Evolutionary conservation across 1,140 invertebrate genomes (phyloP).

Genomic region (Penaeus japonicus): DNA sequence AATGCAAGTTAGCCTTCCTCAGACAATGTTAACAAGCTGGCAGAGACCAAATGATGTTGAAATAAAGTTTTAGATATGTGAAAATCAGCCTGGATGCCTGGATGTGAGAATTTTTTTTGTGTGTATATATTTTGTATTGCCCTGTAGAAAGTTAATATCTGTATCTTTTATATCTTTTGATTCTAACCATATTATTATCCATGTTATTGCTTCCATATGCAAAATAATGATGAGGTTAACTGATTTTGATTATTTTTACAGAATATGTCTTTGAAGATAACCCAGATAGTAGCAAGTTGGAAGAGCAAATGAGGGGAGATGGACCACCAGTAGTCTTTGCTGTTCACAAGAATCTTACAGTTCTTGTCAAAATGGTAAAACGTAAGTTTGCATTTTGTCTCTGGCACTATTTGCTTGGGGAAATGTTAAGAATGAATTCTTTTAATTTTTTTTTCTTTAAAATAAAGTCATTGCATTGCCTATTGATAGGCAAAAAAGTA

Average conservation of each 20-base stretch:
- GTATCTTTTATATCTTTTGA: too few species aligned
- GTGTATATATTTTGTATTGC: too few species aligned
- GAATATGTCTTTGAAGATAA: conserved; percentile 55
- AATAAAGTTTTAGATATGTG: too few species aligned
- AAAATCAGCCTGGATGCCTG: too few species aligned
- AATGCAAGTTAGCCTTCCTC: too few species aligned
- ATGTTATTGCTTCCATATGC: neutral
- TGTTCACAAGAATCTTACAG: conserved; percentile 81
- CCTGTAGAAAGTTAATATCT: too few species aligned
- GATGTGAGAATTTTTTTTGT: too few species aligned
- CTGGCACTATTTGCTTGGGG: neutral
- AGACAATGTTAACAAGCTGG: too few species aligned
- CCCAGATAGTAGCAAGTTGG: conserved; percentile 47
- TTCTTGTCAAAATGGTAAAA: conserved; percentile 79
- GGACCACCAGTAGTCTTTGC: conserved; percentile 72
- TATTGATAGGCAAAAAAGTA: neutral
- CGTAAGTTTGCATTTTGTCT: conserved; percentile 70
- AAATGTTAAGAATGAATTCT: neutral
- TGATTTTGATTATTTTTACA: neutral
- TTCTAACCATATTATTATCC: neutral
- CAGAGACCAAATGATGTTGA: too few species aligned
- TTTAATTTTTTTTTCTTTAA: neutral
- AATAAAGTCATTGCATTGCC: neutral
- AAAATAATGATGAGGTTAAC: neutral
- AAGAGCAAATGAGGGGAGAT: conserved; percentile 55